Evolutionary conservation across 2,113 vertebrate genomes (phyloP), one percentile per base, ranked within the genome.

Genomic region (Echinops telfairi): DNA sequence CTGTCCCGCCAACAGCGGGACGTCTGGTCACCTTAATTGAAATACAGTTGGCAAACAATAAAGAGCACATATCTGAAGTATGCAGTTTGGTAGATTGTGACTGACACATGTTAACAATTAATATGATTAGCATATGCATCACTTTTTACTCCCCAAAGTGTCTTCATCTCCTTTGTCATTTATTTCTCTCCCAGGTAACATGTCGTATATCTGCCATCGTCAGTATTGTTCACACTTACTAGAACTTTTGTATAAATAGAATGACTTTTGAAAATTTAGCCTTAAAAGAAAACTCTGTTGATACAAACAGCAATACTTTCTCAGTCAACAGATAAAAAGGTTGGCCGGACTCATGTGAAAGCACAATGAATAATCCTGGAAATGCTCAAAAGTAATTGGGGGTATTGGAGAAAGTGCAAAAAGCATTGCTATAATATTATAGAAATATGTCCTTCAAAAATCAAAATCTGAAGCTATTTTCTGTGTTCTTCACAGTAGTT

Each of bases 331-430:
- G 38, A 43, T 4, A 68, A 8, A 9, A 11, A 0, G 2, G 36
- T 29, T 20, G 22, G 27, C 1, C 22, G 33, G 71, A 43, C 14
- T 12, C 33, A 43, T 0, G 10, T 29, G 36, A 31, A 31, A 40
- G 40, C 1, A 29, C 14, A 15, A 25, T 6, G 33, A 53, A 0
- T 0, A 1, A 23, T 7, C 1, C 0, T 0, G 23, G 66, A 36
- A 36, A 33, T 31, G 40, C 40, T 40, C 40, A 40, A 40, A 40
- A 40, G 40, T 40, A 40, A 40, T 40, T 40, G 40, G 40, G 76
- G 36, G 47, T 2, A 3, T 36, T 5, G 0, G 2, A 11, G 60
- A 22, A 62, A 62, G 60, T 22, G 12, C 19, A 62, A 20, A 62
- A 62, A 62, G 19, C 12, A 62, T 22, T 62, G 60, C 60, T 62